Conservation (phyloP, 2,797 vertebrate species). For the Trachops cirrhosus region DNA sequence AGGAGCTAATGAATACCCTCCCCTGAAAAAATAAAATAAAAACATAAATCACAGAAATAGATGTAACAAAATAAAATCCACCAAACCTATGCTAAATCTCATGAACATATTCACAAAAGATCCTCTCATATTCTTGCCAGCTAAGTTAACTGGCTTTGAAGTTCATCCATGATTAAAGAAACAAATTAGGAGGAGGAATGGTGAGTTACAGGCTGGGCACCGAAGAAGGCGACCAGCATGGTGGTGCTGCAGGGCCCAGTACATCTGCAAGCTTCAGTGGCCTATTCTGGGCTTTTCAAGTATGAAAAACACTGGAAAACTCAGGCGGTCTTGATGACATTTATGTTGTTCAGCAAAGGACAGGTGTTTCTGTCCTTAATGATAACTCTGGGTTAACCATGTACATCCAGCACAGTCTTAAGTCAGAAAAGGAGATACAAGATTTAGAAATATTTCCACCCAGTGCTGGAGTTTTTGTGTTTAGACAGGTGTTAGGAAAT, state of each 20-base stretch:
- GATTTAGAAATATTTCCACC: background rate
- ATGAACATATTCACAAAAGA: background rate
- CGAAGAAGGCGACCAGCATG: fast-evolving
- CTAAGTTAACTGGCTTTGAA: background rate
- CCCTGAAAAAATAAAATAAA: background rate
- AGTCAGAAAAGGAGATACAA: background rate
- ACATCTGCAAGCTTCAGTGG: background rate
- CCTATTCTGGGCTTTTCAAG: background rate
- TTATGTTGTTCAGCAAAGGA: background rate
- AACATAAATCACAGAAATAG: background rate
- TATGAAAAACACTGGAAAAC: background rate
- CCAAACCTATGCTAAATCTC: background rate
- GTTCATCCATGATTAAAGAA: background rate
- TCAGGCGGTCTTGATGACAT: background rate
- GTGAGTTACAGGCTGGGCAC: background rate
- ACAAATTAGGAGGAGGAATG: background rate
- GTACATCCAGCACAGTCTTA: background rate
- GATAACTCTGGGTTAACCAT: background rate
- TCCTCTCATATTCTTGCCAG: background rate
- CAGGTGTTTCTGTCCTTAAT: background rate
- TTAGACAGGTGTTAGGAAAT: background rate
- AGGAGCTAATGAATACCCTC: background rate
- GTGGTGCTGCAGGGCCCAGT: background rate
- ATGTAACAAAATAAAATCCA: background rate
- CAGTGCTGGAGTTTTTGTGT: background rate